These are phyloP conservation scores for Leptodactylus fallax DNA, from an alignment of 2,797 vertebrate genomes.

Conservation along the genomic window DNA sequence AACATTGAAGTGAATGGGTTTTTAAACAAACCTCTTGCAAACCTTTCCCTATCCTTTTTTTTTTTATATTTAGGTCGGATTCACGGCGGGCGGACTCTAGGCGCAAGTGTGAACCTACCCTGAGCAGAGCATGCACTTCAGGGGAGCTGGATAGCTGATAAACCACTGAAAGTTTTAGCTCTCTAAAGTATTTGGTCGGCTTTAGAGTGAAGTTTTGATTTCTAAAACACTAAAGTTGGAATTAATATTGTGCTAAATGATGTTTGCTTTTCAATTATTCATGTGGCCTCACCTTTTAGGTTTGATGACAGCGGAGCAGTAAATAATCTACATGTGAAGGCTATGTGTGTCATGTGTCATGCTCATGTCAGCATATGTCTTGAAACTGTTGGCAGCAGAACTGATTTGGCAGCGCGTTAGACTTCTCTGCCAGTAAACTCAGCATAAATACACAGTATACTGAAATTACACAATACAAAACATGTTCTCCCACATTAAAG, in stretches of 20 bases:
- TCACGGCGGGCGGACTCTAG: too few species aligned
- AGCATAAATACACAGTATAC: background rate
- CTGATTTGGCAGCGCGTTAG: background rate
- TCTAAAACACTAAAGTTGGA: too few species aligned
- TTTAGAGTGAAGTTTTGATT: too few species aligned
- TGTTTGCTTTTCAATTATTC: conserved; percentile 33
- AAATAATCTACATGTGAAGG: conserved; percentile 34
- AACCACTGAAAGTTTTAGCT: too few species aligned
- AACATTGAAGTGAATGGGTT: too few species aligned
- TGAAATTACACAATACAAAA: background rate
- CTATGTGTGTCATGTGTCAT: conserved; percentile 45
- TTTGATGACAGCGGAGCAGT: background rate
- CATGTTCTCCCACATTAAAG: background rate
- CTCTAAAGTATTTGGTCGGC: too few species aligned
- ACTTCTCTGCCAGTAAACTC: conserved; percentile 16
- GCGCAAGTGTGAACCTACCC: too few species aligned
- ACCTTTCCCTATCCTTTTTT: too few species aligned
- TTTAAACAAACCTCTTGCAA: too few species aligned
- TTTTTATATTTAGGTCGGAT: too few species aligned
- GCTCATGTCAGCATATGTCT: conserved; percentile 39
- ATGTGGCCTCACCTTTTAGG: background rate
- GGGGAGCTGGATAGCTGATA: too few species aligned
- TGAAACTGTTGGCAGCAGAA: conserved; percentile 7
- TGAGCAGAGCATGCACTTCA: too few species aligned
- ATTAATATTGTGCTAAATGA: background rate